A percentile compares a stretch with the other conserved stretches of the same genome.
Evolutionary conservation across 2,888 invertebrate species (phyloP).

Genomic region (Aleiodes alternator): DNA sequence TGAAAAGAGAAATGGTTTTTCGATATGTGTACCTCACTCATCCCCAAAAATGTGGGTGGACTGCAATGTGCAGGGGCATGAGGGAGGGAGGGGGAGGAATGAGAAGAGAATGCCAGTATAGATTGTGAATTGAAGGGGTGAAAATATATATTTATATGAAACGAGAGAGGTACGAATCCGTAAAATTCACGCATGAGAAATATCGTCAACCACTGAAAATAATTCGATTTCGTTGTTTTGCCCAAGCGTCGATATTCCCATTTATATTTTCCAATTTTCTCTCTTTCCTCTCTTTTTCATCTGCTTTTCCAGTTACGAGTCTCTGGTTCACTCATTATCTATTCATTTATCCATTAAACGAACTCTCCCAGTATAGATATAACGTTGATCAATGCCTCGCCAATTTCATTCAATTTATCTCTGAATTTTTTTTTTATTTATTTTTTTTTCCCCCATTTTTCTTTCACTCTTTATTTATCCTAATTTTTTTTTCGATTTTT

Average conservation of each 20-base stretch:
- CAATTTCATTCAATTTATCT: conserved; percentile 43
- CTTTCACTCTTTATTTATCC: conserved; percentile 68
- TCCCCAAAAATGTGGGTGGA: no score
- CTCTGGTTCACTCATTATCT: conserved; percentile 66
- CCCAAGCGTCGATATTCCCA: conserved; percentile 42
- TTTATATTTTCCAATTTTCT: conserved; percentile 34
- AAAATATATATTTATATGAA: conserved; percentile 38
- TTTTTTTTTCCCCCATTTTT: conserved; percentile 52
- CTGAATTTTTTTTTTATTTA: not conserved
- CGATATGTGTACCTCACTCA: conserved; percentile 19
- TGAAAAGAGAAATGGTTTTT: conserved; percentile 27
- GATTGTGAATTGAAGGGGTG: conserved; percentile 16
- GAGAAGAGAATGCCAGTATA: not conserved
- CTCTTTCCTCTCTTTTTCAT: conserved; percentile 48
- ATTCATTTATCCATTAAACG: conserved; percentile 74
- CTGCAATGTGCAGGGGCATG: conserved; percentile 1
- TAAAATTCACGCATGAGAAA: conserved; percentile 74
- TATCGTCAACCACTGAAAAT: conserved; percentile 70
- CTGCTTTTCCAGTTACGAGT: conserved; percentile 47
- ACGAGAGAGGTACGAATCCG: conserved; percentile 53
- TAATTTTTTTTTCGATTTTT: conserved; percentile 31
- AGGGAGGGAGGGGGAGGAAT: not conserved
- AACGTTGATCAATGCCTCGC: conserved; percentile 55
- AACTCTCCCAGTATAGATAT: conserved; percentile 62
- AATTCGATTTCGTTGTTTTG: conserved; percentile 73